Base-by-base conservation (phyloP, 2,113 vertebrate species). In the Ciconia boyciana region DNA sequence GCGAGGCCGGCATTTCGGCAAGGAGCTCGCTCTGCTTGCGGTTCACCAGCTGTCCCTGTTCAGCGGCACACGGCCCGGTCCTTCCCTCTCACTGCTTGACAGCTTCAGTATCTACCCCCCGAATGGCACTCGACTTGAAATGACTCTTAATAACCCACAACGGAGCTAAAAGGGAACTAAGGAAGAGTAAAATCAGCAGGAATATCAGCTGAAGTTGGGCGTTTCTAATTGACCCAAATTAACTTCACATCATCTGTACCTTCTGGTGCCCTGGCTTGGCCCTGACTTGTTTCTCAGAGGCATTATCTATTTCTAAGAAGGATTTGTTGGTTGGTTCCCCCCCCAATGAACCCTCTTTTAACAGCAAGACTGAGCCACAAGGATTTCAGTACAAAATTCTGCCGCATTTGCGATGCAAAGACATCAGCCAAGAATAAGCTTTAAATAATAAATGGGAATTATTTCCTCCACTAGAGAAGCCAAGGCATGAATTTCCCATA, bases 11-110 rank as follows among this genome's bases (percentile, higher is more conserved):
- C 2, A 3, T 52, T 61, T 31, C 1, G 5, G 88, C 28, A 46
- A 49, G 36, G 36, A 88, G 11, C 34, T 48, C 2, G 0, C 36
- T 25, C 29, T 2, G 12, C 39, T 58, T 52, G 36, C 0, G 0
- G 44, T 4, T 43, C n/a, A 32, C 44, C 41, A 39, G 17, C 58
- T 84, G 78, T 22, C 82, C 51, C 64, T 2, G 4, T 21, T 52
- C 78, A 81, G 61, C 46, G 84, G 55, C 78, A 77, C 3, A 0
- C 2, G 5, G 66, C 32, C 71, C 7, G 1, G 3, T 39, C 72
- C 54, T 74, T 34, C 71, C 36, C 62, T 81, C 54, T 48, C 0
- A 0, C 72, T 52, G 54, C 26, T 36, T 21, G 5, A 52, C 8
- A 4, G 29, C 61, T 66, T 54, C 60, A 28, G 26, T 20, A 70